Base-by-base conservation (phyloP, 1,140 invertebrate genomes). In the Triops longicaudatus region DNA sequence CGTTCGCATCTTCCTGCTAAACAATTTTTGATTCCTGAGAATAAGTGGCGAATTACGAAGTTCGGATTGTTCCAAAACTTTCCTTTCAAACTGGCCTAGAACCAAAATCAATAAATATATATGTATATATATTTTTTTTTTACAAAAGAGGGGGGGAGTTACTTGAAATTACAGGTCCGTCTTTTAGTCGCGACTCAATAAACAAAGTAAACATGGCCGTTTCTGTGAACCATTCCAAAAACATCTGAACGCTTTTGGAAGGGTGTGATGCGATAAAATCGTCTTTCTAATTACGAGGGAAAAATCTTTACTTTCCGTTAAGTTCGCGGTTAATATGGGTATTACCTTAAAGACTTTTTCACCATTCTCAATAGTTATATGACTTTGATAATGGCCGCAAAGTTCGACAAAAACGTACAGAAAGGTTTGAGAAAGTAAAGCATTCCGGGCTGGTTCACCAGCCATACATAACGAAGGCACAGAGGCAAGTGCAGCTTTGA, bases 141-240 rank as follows among this genome's bases (percentile, higher is more conserved):
- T 3, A 74, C 31, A 71, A 26, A n/a, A 22, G 11, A 44, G 4
- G 44, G 63, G 37, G 22, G 14, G 37, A n/a, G 9, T 73, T 72
- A 79, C 78, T 76, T 78, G 27, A n/a, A 42, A 12, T 76, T 22
- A 79, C 77, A 26, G 80, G 43, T 17, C 74, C 75, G 43, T 79
- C 73, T 71, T 80, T 80, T 12, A 82, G 37, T n/a, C 80, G 76
- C 28, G 78, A 77, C 77, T 82, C 80, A 28, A 86, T 84, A 79
- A 87, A 88, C 12, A 84, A 80, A 75, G 86, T 82, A 82, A 93
- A 94, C 91, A 93, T 93, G 17, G 91, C 90, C 10, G 92, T 93
- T 82, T 93, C 91, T 0, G 90, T 89, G 83, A 94, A 94, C 92
- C 92, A 93, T 79, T 93, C 90, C 10, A 93, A 85, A 82, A 93